Percentiles rank a stretch among this genome's conserved stretches.
phyloP scores from a whole-genome alignment of 2,888 invertebrate species.

The Branchipolynoe longqiensis region DNA sequence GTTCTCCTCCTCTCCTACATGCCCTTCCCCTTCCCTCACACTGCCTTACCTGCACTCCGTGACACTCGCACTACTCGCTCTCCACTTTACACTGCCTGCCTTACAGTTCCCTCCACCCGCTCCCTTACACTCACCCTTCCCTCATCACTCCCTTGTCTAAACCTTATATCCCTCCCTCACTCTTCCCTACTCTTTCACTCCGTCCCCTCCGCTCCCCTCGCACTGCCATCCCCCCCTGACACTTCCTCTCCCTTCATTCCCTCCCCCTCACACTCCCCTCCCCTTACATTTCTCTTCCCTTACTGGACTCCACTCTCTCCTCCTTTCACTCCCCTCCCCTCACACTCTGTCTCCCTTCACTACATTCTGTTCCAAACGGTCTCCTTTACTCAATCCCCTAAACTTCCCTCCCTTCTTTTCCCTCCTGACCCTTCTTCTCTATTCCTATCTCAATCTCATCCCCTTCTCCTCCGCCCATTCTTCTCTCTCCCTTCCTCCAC shows the following conservation, averaged over 20 bases:
- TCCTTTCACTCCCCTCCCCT: background rate
- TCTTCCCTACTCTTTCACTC: background rate
- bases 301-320: background rate
- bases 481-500: conserved; percentile 1
- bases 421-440: background rate
- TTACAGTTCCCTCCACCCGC: no score
- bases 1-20: no score
- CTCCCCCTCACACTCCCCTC: background rate
- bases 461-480: background rate
- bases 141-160: no score
- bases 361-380: background rate
- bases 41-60: no score
- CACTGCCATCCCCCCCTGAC: background rate
- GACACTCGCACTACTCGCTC: no score
- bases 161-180: background rate
- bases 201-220: background rate
- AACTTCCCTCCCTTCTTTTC: background rate
- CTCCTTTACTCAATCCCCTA: background rate
- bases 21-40: no score
- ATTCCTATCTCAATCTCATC: background rate
- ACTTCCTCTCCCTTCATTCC: background rate
- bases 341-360: background rate
- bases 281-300: background rate
- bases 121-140: no score
- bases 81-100: no score